These are phyloP conservation scores for Andrena dorsata DNA, from an alignment of 2,888 invertebrate genomes.

Conservation along the genomic window DNA sequence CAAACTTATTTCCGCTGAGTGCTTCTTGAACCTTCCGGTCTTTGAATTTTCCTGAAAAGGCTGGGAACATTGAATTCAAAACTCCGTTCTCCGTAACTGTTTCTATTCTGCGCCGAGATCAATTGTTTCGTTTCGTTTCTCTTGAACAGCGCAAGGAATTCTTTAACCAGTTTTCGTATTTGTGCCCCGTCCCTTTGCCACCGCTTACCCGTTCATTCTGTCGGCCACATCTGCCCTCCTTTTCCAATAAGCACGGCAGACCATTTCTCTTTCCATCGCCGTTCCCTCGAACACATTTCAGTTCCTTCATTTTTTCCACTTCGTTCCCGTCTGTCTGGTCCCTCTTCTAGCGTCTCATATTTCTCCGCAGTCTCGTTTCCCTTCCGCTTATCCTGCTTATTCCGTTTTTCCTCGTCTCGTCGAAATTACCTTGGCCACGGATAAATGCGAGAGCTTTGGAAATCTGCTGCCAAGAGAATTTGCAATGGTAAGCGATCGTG, in stretches of 20 bases:
- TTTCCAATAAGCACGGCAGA: neutral
- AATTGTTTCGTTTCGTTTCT: conserved; percentile 8
- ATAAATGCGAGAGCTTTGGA: conserved; percentile 58
- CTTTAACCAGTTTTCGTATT: neutral
- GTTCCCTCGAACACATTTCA: conserved; percentile 23
- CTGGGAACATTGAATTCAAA: neutral
- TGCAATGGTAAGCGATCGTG: conserved; percentile 66
- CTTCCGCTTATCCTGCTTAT: conserved; percentile 46
- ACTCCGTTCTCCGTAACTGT: neutral
- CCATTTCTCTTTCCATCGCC: conserved; percentile 18
- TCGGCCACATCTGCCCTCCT: neutral
- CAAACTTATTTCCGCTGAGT: neutral
- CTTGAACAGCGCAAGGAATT: neutral
- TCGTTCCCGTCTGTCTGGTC: conserved; percentile 35
- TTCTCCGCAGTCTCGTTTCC: conserved; percentile 38
- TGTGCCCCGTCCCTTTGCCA: neutral
- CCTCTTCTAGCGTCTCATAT: conserved; percentile 22
- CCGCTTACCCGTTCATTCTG: conserved; percentile 17
- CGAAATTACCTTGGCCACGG: conserved; percentile 59
- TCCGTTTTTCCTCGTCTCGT: conserved; percentile 35
- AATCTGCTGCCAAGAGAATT: conserved; percentile 62
- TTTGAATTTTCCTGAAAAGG: neutral
- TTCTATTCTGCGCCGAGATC: neutral
- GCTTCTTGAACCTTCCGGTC: neutral
- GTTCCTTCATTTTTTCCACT: conserved; percentile 39